Evolutionary conservation across 2,797 vertebrate genomes (phyloP).

Genomic region (Hydrocynus forskahlii): DNA sequence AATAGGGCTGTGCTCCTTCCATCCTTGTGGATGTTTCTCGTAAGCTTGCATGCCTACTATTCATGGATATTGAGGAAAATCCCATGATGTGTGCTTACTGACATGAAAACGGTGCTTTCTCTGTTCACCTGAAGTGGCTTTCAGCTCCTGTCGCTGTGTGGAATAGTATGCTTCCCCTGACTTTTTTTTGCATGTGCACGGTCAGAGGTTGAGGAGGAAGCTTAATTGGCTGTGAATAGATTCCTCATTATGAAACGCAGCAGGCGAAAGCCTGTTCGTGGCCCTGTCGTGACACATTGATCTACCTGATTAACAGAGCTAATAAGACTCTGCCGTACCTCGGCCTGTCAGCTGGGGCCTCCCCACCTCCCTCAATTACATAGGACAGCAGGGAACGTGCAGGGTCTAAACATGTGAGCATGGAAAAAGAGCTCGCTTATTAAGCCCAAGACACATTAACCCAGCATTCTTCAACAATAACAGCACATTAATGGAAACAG

Average conservation of each 20-base stretch:
- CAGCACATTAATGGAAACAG: neutral
- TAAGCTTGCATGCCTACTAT: neutral
- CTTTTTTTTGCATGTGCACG: neutral
- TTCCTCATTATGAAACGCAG: conserved; percentile 44
- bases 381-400: neutral
- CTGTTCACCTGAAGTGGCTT: neutral
- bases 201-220: conserved; percentile 10
- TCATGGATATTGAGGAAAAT: neutral
- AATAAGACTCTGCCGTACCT: conserved; percentile 22
- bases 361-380: conserved; percentile 12
- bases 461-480: neutral
- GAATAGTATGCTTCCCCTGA: neutral
- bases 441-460: neutral
- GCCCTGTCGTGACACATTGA: conserved; percentile 32
- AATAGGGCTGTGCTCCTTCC: no score
- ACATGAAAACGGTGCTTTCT: neutral
- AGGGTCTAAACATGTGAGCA: neutral
- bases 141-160: neutral
- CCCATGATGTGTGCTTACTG: neutral
- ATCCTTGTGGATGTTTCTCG: neutral
- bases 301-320: conserved; percentile 47
- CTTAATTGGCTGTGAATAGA: conserved; percentile 51
- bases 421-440: neutral
- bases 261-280: conserved; percentile 25
- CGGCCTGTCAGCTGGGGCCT: neutral